Conservation (phyloP, 2,888 invertebrate genomes). For the Erebia ligea region DNA sequence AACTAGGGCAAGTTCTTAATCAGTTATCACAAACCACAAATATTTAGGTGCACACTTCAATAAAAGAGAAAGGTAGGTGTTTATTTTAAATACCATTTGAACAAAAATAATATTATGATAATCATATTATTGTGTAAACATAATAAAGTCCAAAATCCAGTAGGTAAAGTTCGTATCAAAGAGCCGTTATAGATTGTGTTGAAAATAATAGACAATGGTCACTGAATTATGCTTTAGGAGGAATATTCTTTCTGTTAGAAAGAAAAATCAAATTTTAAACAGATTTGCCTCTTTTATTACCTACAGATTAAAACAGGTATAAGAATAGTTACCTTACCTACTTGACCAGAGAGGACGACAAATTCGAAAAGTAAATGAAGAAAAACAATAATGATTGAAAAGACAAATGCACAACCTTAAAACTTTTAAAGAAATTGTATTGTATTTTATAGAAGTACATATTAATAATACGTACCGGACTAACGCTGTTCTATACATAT, state of each 20-base stretch:
- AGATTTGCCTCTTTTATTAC: too few species aligned
- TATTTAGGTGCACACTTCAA: constrained; percentile 1
- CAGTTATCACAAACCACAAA: constrained; percentile 5
- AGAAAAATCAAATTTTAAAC: too few species aligned
- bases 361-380: neutral
- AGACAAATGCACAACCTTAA: neutral
- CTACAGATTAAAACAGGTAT: too few species aligned
- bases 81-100: constrained; percentile 3
- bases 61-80: constrained; percentile 15
- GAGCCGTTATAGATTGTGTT: neutral
- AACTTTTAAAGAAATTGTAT: too few species aligned
- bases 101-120: constrained; percentile 3
- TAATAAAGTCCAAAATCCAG: neutral
- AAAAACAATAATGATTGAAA: neutral
- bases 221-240: too few species aligned
- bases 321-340: too few species aligned
- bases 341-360: too few species aligned
- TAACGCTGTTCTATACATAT: too few species aligned
- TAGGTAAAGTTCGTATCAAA: neutral
- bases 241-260: too few species aligned
- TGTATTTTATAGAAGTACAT: too few species aligned
- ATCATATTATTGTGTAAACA: neutral
- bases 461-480: too few species aligned
- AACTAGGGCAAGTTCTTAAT: neutral
- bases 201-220: too few species aligned